A percentile compares a stretch with the other conserved stretches of the same genome.
These are phyloP conservation scores for Danaus plexippus DNA, from an alignment of 1,140 invertebrate genomes.

Conservation along the genomic window DNA sequence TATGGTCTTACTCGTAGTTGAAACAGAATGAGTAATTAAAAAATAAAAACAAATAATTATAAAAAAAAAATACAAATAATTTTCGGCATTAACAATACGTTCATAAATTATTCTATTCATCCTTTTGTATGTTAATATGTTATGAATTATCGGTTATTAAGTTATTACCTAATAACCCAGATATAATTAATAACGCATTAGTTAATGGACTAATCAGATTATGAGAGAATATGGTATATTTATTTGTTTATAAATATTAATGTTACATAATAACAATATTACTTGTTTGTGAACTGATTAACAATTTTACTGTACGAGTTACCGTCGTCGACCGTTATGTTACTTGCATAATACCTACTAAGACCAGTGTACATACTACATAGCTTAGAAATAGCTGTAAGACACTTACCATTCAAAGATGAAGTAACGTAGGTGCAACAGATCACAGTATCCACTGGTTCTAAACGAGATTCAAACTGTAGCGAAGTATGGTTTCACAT, in stretches of 20 bases:
- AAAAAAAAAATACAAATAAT: no score
- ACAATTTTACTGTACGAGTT: not conserved
- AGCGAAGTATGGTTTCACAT: constrained; percentile 44
- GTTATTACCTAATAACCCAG: no score
- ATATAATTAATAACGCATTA: no score
- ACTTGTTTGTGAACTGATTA: not conserved
- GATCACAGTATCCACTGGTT: constrained; percentile 46
- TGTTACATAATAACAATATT: constrained; percentile 5
- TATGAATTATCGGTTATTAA: no score
- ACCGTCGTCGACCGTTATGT: constrained; percentile 16
- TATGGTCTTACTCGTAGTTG: no score
- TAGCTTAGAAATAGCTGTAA: constrained; percentile 13
- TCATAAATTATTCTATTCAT: no score
- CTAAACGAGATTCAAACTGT: constrained; percentile 27
- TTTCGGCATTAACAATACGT: no score
- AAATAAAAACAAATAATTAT: no score
- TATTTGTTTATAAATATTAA: constrained; percentile 2
- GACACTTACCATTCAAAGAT: constrained; percentile 46
- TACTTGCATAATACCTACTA: constrained; percentile 24
- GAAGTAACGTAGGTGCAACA: constrained; percentile 22
- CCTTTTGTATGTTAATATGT: no score
- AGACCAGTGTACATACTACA: constrained; percentile 6
- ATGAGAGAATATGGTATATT: no score
- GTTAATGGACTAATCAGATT: no score
- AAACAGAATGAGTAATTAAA: no score